A percentile compares a stretch with the other conserved stretches of the same genome.
Evolutionary conservation across 2,888 invertebrate genomes (phyloP).

Genomic region (Rhagonycha lutea): DNA sequence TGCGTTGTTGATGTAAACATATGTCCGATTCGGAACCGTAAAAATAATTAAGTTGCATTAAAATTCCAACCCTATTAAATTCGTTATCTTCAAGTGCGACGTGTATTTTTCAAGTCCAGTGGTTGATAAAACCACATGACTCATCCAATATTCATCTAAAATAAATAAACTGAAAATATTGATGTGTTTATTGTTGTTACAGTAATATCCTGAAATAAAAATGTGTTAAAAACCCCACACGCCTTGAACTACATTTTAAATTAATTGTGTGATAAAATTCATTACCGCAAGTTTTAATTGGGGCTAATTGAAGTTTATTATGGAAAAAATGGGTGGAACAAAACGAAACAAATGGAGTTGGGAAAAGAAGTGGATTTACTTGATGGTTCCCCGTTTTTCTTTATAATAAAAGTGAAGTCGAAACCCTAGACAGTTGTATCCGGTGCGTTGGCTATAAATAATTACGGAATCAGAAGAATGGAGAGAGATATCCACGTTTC

Average conservation of each 20-base stretch:
- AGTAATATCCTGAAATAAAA: not conserved
- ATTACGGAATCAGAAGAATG: constrained; percentile 16
- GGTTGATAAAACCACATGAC: not conserved
- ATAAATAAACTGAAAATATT: not conserved
- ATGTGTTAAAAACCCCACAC: not conserved
- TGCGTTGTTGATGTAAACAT: not conserved
- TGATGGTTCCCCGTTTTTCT: not conserved
- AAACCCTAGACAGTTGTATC: constrained; percentile 16
- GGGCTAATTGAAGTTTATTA: constrained; percentile 16
- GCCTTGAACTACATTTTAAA: constrained; percentile 8
- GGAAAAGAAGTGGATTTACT: not conserved
- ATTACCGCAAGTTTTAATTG: constrained; percentile 17
- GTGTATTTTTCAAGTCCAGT: not conserved
- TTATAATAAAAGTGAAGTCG: not conserved
- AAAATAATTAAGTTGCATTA: not conserved
- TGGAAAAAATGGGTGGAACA: constrained; percentile 6
- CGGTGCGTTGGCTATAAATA: constrained; percentile 17
- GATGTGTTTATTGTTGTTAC: not conserved
- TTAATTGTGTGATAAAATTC: constrained; percentile 19
- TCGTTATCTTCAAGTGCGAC: not conserved
- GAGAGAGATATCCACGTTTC: not conserved
- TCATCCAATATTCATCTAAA: not conserved
- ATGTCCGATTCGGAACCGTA: not conserved
- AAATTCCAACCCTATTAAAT: not conserved
- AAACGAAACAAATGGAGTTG: not conserved